Evolutionary conservation across 2,888 invertebrate genomes (phyloP).

Genomic region (Silvanus unidentatus): DNA sequence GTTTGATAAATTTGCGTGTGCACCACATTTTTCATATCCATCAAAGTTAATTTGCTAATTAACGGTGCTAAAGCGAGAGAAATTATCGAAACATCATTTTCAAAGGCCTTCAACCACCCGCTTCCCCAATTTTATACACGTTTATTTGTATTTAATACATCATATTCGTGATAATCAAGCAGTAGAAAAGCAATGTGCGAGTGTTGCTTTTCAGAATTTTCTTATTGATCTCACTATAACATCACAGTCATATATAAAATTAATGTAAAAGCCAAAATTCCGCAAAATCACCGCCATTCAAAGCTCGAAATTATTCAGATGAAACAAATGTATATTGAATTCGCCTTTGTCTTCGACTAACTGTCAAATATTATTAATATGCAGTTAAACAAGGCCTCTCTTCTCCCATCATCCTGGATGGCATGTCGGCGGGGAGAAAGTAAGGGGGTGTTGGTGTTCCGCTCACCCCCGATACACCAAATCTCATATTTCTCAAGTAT

Average conservation of each 20-base stretch:
- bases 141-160: slow-evolving; percentile 7
- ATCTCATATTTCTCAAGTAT: no score
- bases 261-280: slow-evolving; percentile 24
- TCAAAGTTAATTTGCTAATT: slow-evolving; percentile 3
- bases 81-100: slow-evolving; percentile 21
- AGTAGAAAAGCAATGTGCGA: neutral
- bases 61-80: slow-evolving; percentile 6
- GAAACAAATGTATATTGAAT: slow-evolving; percentile 31
- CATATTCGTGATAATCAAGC: slow-evolving; percentile 21
- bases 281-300: slow-evolving; percentile 23
- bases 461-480: no score
- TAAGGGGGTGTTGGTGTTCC: no score
- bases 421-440: no score
- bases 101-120: no score
- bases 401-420: no score
- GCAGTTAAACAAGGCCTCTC: neutral
- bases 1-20: neutral
- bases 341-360: slow-evolving; percentile 30
- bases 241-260: slow-evolving; percentile 15
- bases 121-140: neutral
- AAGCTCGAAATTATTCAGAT: slow-evolving; percentile 18
- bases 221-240: slow-evolving; percentile 18
- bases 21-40: neutral
- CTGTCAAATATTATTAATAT: slow-evolving; percentile 36
- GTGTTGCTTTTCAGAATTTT: slow-evolving; percentile 17